Evolutionary conservation across 2,113 vertebrate genomes (phyloP).

Genomic region (Oncorhynchus tshawytscha): DNA sequence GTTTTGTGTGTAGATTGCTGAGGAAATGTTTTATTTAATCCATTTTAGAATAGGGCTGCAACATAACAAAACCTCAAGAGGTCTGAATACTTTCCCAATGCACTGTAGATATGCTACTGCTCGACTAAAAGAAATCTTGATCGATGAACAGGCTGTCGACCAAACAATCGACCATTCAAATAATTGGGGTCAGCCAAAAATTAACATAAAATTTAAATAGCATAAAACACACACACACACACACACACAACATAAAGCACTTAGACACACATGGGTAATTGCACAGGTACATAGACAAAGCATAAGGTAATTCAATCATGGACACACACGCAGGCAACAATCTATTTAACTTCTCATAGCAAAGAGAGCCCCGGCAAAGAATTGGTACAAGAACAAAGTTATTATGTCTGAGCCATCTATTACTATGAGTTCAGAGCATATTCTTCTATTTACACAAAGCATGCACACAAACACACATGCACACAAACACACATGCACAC

Average conservation of each 20-base stretch:
- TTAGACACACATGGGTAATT: too few relatives aligned
- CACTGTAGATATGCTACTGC: too few relatives aligned
- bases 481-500: neutral
- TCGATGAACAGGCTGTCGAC: too few relatives aligned
- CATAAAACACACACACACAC: conserved; percentile 5
- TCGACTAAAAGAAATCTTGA: too few relatives aligned
- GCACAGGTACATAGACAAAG: neutral
- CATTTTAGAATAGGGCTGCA: too few relatives aligned
- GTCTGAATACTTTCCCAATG: too few relatives aligned
- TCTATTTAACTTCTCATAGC: conserved; percentile 50
- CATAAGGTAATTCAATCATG: conserved; percentile 42
- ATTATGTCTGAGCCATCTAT: neutral
- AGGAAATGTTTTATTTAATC: too few relatives aligned
- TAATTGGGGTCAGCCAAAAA: too few relatives aligned
- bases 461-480: conserved; percentile 2
- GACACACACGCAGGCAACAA: conserved; percentile 43
- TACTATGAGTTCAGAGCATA: conserved; percentile 19
- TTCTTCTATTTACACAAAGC: neutral
- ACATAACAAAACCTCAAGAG: too few relatives aligned
- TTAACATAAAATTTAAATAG: neutral
- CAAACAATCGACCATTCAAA: too few relatives aligned
- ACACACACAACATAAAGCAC: neutral
- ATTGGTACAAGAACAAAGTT: conserved; percentile 59
- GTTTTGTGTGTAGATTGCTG: too few relatives aligned
- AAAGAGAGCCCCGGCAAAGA: conserved; percentile 22